Conservation (phyloP, 2,113 vertebrate species). For the Caranx ignobilis region DNA sequence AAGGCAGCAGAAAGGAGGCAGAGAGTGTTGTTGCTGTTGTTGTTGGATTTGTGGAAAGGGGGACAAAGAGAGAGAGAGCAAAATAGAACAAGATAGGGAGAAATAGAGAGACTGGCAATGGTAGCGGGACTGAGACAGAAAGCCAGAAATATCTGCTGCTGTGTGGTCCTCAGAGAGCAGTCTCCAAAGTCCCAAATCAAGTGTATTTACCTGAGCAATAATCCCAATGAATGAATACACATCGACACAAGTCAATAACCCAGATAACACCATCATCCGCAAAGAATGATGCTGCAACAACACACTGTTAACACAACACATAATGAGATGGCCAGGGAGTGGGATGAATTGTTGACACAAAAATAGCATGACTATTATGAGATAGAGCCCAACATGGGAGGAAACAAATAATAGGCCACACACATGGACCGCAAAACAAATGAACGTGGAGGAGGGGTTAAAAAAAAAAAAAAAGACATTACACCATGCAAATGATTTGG, state of each 20-base stretch:
- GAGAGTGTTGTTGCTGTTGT: constrained; percentile 1
- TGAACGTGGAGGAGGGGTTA: constrained; percentile 41
- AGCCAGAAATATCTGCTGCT: constrained; percentile 23
- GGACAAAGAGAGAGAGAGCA: neutral
- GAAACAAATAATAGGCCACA: constrained; percentile 76
- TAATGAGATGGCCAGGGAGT: constrained; percentile 79
- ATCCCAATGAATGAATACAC: constrained; percentile 66
- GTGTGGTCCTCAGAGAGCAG: constrained; percentile 21
- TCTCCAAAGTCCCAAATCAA: constrained; percentile 41
- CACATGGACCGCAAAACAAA: constrained; percentile 74
- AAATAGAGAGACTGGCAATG: constrained; percentile 15
- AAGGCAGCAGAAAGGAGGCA: neutral
- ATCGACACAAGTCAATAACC: constrained; percentile 72
- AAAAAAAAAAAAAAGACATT: constrained; percentile 68
- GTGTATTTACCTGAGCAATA: constrained; percentile 72
- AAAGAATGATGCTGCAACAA: constrained; percentile 58
- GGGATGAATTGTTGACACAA: constrained; percentile 74
- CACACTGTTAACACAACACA: constrained; percentile 68
- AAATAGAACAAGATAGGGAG: constrained; percentile 12
- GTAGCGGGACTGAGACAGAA: constrained; percentile 19
- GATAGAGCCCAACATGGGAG: constrained; percentile 66
- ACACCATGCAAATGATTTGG: constrained; percentile 83
- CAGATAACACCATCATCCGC: constrained; percentile 69
- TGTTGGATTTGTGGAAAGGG: constrained; percentile 14
- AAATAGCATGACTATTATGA: constrained; percentile 79